Evolutionary conservation across 2,113 vertebrate species (phyloP), one percentile per base, ranked within the genome.

Genomic region (Anolis carolinensis): DNA sequence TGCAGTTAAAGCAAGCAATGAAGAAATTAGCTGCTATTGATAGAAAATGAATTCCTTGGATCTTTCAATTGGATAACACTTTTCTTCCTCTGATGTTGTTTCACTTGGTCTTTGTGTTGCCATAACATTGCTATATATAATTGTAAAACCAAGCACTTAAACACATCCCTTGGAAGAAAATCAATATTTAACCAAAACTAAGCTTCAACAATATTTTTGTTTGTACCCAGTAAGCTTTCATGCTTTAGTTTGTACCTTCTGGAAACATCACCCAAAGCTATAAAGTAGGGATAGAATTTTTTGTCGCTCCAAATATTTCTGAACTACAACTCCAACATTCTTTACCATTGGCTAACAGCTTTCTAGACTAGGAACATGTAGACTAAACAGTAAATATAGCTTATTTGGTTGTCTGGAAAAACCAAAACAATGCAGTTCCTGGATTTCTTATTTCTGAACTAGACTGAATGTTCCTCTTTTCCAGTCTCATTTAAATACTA

Each of bases 101-200:
- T 65, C 20, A 25, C 88, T 81, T 16, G 89, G 1, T 75, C 62
- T 89, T 84, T 90, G 18, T 32, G 63, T 55, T 0, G 25, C 27
- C 71, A 79, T 84, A 81, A 89, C 18, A 52, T 73, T 20, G 30
- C 30, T 52, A 48, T 21, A 52, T 62, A 81, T 2, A 27, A 23
- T 74, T 36, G 3, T 2, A 27, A n/a, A 48, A 30, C 30, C 70
- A 86, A 90, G 36, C 82, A 90, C 88, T 80, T 68, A 88, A 86
- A 78, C 32, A 32, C 65, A 83, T 86, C 79, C 81, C 88, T 55
- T 4, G 81, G 72, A 67, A 93, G 89, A 52, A 34, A 81, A 7
- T 92, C 93, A 88, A 88, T 84, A 88, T 83, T 55, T 84, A 86
- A 14, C 18, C 34, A 87, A 20, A 81, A 36, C 83, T 87, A 93